Base-by-base conservation (phyloP, 2,797 vertebrate genomes). In the Miichthys miiuy region DNA sequence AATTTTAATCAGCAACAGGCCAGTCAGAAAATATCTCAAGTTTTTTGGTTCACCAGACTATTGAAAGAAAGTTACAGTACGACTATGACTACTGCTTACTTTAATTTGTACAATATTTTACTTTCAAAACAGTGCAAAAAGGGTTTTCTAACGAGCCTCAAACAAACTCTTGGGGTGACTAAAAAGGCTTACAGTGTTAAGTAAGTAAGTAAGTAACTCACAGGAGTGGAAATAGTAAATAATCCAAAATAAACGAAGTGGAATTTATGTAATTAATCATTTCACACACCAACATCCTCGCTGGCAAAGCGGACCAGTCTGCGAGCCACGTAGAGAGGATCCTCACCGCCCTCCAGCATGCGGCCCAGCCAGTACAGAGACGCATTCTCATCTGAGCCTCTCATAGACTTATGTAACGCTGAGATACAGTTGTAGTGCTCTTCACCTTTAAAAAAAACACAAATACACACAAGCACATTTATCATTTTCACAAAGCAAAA, bases 351-450 rank as follows among this genome's bases (percentile, higher is more conserved):
- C 91, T 99, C 98, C 27, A 99, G 96, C 98, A 99, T 99, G 80
- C 98, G 96, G 20, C 96, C 98, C 76, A 99, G 95, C 98, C 98
- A 99, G 92, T 99, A 99, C 72, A 99, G 96, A 52, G 97, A 96
- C 17, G 97, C 97, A 0, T 97, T 99, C 85, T 96, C 94, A 71
- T 99, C 95, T 0, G 98, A 99, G 83, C 98, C 98, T 77, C 98
- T 95, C 97, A 99, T 96, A 0, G 98, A 98, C 90, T 99, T 99
- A 80, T 99, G 98, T 25, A 99, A 91, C 0, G 98, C 98, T 4
- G 98, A 99, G 91, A 99, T 98, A 83, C 97, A 97, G 92, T 99
- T 99, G 91, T 96, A 99, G 91, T 99, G 98, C 66, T 99, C 98
- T 77, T 99, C 98, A 55, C 97, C 97, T 98, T 72, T 42, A 30